phyloP scores from a whole-genome alignment of 2,888 invertebrate species.

The Chorisops tibialis region DNA sequence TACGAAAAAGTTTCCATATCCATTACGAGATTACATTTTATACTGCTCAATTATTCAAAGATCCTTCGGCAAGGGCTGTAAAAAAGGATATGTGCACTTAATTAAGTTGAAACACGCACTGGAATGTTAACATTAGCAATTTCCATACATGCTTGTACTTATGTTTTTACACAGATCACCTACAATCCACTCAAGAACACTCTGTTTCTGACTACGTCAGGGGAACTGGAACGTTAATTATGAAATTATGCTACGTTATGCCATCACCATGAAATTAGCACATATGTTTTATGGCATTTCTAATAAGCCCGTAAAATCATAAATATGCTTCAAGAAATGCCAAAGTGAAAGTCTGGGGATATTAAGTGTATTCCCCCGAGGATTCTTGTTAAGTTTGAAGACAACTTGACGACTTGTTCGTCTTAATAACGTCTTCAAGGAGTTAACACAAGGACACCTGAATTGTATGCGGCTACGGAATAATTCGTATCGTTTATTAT shows the following conservation, averaged over 20 bases:
- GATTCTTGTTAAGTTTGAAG: conserved; percentile 24
- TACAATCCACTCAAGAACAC: conserved; percentile 29
- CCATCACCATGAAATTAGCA: conserved; percentile 29
- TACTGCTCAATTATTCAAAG: conserved; percentile 32
- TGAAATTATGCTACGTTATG: conserved; percentile 31
- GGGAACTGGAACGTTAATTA: conserved; percentile 33
- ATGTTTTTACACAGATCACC: conserved; percentile 4
- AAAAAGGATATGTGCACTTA: conserved; percentile 27
- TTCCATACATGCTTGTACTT: too few species aligned
- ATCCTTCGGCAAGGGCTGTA: conserved; percentile 15
- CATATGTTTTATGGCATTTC: conserved; percentile 1
- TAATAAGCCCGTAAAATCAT: conserved; percentile 22
- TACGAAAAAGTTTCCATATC: conserved; percentile 19
- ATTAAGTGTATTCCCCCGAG: conserved; percentile 10
- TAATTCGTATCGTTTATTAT: neutral
- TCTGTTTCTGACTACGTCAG: too few species aligned
- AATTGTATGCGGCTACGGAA: neutral
- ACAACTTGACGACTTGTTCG: conserved; percentile 6
- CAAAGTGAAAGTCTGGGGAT: conserved; percentile 7
- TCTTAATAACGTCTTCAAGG: conserved; percentile 1
- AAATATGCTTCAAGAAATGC: conserved; percentile 5
- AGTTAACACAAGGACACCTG: neutral
- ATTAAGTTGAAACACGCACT: conserved; percentile 31
- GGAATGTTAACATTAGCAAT: conserved; percentile 20
- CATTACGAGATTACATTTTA: conserved; percentile 34